Evolutionary conservation across 2,797 vertebrate genomes (phyloP).

Genomic region (Discoglossus pictus): DNA sequence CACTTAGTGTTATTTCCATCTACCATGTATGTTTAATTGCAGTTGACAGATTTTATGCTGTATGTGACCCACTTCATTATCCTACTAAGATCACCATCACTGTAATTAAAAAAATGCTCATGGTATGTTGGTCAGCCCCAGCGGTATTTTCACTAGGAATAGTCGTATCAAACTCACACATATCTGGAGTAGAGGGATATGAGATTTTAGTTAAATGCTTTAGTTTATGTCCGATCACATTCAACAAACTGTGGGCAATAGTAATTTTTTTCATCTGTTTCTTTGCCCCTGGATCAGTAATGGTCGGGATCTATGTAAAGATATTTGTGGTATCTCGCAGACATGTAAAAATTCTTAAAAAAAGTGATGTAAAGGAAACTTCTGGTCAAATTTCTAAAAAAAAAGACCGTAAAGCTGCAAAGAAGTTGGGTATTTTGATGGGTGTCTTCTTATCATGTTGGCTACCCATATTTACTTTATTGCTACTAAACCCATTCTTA

Average conservation of each 20-base stretch:
- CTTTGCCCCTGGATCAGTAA: constrained; percentile 68
- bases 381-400: constrained; percentile 54
- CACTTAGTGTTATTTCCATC: constrained; percentile 69
- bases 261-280: constrained; percentile 67
- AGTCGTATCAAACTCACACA: constrained; percentile 65
- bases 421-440: constrained; percentile 60
- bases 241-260: constrained; percentile 69
- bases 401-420: constrained; percentile 61
- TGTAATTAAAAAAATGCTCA: constrained; percentile 63
- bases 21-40: constrained; percentile 75
- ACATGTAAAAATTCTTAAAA: constrained; percentile 58
- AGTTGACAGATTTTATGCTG: constrained; percentile 70
- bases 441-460: constrained; percentile 60
- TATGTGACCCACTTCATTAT: constrained; percentile 72
- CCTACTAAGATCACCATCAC: constrained; percentile 62
- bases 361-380: constrained; percentile 23
- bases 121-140: constrained; percentile 65
- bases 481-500: constrained; percentile 61
- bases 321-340: constrained; percentile 69
- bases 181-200: constrained; percentile 61
- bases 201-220: constrained; percentile 63
- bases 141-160: constrained; percentile 68
- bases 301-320: constrained; percentile 67
- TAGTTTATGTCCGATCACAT: constrained; percentile 65
- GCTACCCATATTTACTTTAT: constrained; percentile 60